A percentile compares a stretch with the other conserved stretches of the same genome.
phyloP scores from a whole-genome alignment of 2,113 vertebrate species.

The Triplophysa siluroides region DNA sequence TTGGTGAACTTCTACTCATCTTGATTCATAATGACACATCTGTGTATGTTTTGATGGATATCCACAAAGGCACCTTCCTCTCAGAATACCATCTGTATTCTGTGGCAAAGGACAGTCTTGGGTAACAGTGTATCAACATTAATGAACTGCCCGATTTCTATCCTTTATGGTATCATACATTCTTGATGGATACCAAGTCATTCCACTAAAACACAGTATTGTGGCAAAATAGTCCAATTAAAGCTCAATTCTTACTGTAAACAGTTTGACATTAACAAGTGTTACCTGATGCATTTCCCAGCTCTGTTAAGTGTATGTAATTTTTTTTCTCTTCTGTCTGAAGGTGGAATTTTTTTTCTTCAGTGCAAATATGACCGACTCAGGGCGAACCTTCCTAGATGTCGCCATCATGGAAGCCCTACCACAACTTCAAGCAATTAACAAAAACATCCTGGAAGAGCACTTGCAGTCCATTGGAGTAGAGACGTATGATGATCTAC shows the following conservation, averaged over 20 bases:
- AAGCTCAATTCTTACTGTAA: constrained; percentile 8
- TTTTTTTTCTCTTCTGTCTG: constrained; percentile 7
- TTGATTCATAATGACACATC: constrained; percentile 34
- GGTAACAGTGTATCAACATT: constrained; percentile 11
- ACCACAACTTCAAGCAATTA: constrained; percentile 38
- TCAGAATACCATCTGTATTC: constrained; percentile 8
- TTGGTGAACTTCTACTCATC: constrained; percentile 38
- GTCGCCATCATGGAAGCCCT: constrained; percentile 42
- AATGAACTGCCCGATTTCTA: background rate
- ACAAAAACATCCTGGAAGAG: constrained; percentile 46
- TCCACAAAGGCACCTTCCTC: constrained; percentile 30
- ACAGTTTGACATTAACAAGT: background rate
- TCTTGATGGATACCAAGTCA: constrained; percentile 13
- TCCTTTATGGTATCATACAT: constrained; percentile 17
- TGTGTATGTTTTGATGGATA: constrained; percentile 36
- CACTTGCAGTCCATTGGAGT: constrained; percentile 47
- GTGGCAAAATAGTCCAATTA: constrained; percentile 12
- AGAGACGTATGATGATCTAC: constrained; percentile 24
- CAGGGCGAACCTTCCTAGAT: constrained; percentile 31
- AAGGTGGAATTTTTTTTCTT: constrained; percentile 8
- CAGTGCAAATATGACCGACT: constrained; percentile 31
- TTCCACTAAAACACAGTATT: constrained; percentile 12
- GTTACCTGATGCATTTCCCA: background rate
- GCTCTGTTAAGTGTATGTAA: background rate
- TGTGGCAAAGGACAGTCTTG: constrained; percentile 10